A percentile compares a stretch with the other conserved stretches of the same genome.
Conservation (phyloP, 2,797 vertebrate species). For the Eupleurogrammus muticus region DNA sequence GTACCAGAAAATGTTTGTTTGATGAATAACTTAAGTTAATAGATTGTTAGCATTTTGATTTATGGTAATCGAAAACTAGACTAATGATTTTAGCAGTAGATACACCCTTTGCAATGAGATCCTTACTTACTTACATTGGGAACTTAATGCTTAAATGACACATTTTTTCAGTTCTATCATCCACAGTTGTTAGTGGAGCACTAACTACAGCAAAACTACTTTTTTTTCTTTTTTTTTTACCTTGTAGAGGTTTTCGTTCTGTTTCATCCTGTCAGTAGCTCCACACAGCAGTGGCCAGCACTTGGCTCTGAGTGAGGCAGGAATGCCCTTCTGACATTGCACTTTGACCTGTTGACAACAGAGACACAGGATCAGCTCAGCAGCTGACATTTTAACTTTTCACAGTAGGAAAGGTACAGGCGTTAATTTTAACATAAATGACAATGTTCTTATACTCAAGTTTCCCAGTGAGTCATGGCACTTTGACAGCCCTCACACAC, state of each 20-base stretch:
- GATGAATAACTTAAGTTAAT: neutral
- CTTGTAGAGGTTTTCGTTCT: slow-evolving; percentile 78
- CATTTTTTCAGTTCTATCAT: neutral
- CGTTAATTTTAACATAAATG: neutral
- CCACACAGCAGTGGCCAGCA: slow-evolving; percentile 91
- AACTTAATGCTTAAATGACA: neutral
- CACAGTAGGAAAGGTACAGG: neutral
- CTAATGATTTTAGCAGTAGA: neutral
- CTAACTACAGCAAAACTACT: neutral
- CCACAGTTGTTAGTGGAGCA: neutral
- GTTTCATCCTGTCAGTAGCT: slow-evolving; percentile 79
- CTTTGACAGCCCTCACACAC: neutral
- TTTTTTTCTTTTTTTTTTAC: slow-evolving; percentile 61
- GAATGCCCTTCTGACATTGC: slow-evolving; percentile 91
- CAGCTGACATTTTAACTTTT: neutral
- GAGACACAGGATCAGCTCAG: slow-evolving; percentile 13
- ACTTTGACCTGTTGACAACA: slow-evolving; percentile 85
- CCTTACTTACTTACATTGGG: neutral
- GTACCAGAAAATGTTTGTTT: neutral
- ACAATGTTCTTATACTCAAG: neutral
- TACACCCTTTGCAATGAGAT: neutral
- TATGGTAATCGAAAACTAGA: neutral
- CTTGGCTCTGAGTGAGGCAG: slow-evolving; percentile 87
- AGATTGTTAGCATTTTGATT: neutral
- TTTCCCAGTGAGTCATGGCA: neutral